Conservation (phyloP, 2,113 vertebrate genomes). For the Dendropsophus ebraccatus region DNA sequence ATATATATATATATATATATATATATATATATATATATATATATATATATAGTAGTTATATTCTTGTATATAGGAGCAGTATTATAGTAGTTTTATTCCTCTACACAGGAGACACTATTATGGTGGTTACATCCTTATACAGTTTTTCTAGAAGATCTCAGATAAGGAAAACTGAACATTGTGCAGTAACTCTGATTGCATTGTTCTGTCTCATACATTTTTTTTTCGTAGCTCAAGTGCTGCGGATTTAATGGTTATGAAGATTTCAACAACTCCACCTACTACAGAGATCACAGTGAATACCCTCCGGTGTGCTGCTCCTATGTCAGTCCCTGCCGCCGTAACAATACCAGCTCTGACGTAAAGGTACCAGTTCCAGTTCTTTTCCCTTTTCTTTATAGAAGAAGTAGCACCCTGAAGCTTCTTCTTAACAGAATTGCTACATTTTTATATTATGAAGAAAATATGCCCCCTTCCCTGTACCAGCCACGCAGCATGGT, state of each 20-base stretch:
- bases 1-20: no score
- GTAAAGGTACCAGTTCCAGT: background rate
- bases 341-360: background rate
- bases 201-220: no score
- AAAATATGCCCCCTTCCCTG: no score
- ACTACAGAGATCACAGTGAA: constrained; percentile 16
- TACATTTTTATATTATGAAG: no score
- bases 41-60: background rate
- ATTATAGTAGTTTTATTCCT: background rate
- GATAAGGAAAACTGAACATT: no score
- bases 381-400: no score
- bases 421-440: no score
- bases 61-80: background rate
- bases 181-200: no score
- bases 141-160: no score
- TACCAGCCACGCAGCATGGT: no score
- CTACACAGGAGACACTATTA: background rate
- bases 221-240: constrained; percentile 74
- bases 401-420: no score
- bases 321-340: constrained; percentile 18
- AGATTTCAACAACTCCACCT: constrained; percentile 71
- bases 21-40: no score
- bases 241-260: constrained; percentile 77
- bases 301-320: constrained; percentile 73
- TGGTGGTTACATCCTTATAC: background rate